Evolutionary conservation across 1,140 invertebrate species (phyloP), one percentile per base, ranked within the genome.

Genomic region (Drusus annulatus): DNA sequence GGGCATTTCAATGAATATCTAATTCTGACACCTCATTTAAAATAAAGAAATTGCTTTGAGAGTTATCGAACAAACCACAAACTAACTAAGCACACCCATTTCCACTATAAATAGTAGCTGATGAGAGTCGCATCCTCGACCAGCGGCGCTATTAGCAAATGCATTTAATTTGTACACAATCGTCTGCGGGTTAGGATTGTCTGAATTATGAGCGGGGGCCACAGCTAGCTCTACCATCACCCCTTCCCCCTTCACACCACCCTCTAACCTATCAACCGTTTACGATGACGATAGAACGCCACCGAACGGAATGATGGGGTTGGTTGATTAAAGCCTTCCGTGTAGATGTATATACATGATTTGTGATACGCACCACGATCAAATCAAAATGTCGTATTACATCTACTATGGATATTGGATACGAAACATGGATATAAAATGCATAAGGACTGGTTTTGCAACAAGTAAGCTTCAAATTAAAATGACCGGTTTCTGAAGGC

Each of bases 151-250:
- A 76, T 76, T 77, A 77, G 76, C 60, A 63, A 77, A 65, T 65
- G 76, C 76, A 31, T 77, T 77, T 77, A 77, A 77, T 77, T 77
- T 65, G 76, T 77, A 60, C 21, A 76, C 74, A 65, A 77, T 77
- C 21, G 58, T 45, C 58, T 15, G 69, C 28, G 69, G 69, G 45
- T 51, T 21, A 15, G 69, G 23, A 23, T 28, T 2, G 36, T 45
- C 36, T 45, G 36, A 73, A 16, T 51, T 36, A n/a, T 50, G 45
- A 52, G 21, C 8, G 17, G 74, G n/a, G 21, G 13, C 8, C 54
- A 54, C 74, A 17, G 15, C 51, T 45, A 13, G 8, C 36, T 2
- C 36, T 13, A 45, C 36, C 36, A n/a, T n/a, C n/a, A n/a, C n/a
- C n/a, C n/a, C n/a, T n/a, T n/a, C n/a, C n/a, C n/a, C n/a, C n/a